Conservation (phyloP, 2,888 invertebrate species). For the Xestobium rufovillosum region DNA sequence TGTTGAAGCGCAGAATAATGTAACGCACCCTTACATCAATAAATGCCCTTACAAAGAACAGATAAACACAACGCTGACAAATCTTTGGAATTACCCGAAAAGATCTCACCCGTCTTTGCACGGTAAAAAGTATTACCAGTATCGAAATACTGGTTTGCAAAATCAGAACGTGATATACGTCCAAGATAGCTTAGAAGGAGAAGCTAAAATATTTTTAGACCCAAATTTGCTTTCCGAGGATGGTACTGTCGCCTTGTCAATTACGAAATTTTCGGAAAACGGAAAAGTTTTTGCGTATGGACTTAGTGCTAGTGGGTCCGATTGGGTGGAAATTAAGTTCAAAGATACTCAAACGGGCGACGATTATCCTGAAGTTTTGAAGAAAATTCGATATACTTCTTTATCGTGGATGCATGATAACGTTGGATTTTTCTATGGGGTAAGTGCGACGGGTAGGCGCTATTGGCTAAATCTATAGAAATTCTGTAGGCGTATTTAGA, state of each 20-base stretch:
- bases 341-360: slow-evolving; percentile 67
- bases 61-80: slow-evolving; percentile 72
- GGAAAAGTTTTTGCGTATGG: slow-evolving; percentile 87
- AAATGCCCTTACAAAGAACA: slow-evolving; percentile 64
- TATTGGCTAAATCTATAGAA: background rate
- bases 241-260: slow-evolving; percentile 75
- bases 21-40: slow-evolving; percentile 80
- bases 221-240: slow-evolving; percentile 88
- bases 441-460: slow-evolving; percentile 39
- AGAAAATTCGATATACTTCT: slow-evolving; percentile 85
- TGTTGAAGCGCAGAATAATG: slow-evolving; percentile 82
- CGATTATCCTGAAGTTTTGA: slow-evolving; percentile 82
- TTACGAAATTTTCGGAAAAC: slow-evolving; percentile 79
- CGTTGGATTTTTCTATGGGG: slow-evolving; percentile 89
- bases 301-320: slow-evolving; percentile 87
- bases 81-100: slow-evolving; percentile 95
- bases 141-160: slow-evolving; percentile 85
- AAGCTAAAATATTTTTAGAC: slow-evolving; percentile 85
- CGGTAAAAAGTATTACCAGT: slow-evolving; percentile 84
- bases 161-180: slow-evolving; percentile 95
- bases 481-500: slow-evolving; percentile 66
- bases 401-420: slow-evolving; percentile 95
- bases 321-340: slow-evolving; percentile 89
- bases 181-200: slow-evolving; percentile 65
- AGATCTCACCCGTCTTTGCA: slow-evolving; percentile 78